Percentiles rank a stretch among this genome's conserved stretches.
phyloP scores from a whole-genome alignment of 2,113 vertebrate species.

The Platysteira castanea region DNA sequence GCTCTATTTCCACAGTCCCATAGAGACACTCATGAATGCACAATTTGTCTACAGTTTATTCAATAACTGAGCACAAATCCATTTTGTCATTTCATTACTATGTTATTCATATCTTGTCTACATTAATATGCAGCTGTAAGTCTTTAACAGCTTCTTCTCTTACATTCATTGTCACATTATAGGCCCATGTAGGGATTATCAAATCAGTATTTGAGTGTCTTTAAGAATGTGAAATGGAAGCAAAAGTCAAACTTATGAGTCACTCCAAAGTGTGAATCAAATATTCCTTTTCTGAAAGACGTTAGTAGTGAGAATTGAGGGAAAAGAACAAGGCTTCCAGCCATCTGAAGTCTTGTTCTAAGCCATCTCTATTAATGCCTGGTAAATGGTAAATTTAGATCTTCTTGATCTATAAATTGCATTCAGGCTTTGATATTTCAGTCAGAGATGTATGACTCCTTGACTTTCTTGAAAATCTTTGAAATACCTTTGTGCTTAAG shows the following conservation, averaged over 20 bases:
- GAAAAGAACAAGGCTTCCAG: not conserved
- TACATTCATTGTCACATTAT: not conserved
- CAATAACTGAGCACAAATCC: not conserved
- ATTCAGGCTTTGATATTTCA: not conserved
- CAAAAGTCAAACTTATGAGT: not conserved
- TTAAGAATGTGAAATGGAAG: not conserved
- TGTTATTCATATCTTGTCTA: not conserved
- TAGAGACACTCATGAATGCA: accelerated
- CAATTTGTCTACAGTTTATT: not conserved
- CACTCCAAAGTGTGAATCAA: not conserved
- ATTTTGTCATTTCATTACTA: not conserved
- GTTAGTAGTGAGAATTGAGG: not conserved
- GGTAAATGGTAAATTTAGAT: not conserved
- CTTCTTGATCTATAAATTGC: not conserved
- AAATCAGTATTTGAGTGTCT: not conserved
- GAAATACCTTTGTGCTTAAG: not conserved
- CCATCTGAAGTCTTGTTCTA: not conserved
- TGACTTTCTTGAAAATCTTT: not conserved
- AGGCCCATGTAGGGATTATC: not conserved
- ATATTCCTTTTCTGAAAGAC: not conserved
- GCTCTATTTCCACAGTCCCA: not conserved
- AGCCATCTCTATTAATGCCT: not conserved
- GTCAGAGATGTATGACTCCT: not conserved
- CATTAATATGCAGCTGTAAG: not conserved
- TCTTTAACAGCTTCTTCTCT: not conserved